Percentiles rank a stretch among this genome's conserved stretches.
Conservation (phyloP, 2,113 vertebrate genomes). For the Camelus dromedarius region DNA sequence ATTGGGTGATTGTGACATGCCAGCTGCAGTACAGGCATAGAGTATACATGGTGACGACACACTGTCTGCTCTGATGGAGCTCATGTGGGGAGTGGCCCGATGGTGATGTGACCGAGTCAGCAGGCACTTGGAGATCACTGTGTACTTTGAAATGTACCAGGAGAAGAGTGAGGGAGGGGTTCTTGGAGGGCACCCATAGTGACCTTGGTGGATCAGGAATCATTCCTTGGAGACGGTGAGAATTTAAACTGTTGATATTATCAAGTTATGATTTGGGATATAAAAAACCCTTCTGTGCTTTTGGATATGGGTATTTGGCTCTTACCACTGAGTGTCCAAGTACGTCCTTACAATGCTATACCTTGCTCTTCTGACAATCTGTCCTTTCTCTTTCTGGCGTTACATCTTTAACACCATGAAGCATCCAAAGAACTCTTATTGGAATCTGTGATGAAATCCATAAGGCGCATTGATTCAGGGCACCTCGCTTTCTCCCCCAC, state of each 20-base stretch:
- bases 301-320: not conserved
- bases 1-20: not conserved
- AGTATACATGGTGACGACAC: not conserved
- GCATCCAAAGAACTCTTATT: conserved; percentile 9
- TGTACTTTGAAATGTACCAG: not conserved
- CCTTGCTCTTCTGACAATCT: not conserved
- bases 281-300: conserved; percentile 28
- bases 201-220: not conserved
- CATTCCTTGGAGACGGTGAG: conserved; percentile 5
- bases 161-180: not conserved
- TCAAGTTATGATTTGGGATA: not conserved
- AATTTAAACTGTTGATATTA: not conserved
- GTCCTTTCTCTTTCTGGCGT: not conserved
- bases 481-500: not conserved
- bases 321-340: not conserved
- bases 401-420: not conserved
- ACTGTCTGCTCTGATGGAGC: rapidly evolving
- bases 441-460: not conserved
- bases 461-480: not conserved
- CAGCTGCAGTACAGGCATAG: not conserved
- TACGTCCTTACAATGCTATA: not conserved
- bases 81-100: not conserved
- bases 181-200: not conserved
- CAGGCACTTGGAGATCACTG: not conserved
- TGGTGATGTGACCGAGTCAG: not conserved